Evolutionary conservation across 2,113 vertebrate species (phyloP), one percentile per base, ranked within the genome.

Genomic region (Turdus rufiventris): DNA sequence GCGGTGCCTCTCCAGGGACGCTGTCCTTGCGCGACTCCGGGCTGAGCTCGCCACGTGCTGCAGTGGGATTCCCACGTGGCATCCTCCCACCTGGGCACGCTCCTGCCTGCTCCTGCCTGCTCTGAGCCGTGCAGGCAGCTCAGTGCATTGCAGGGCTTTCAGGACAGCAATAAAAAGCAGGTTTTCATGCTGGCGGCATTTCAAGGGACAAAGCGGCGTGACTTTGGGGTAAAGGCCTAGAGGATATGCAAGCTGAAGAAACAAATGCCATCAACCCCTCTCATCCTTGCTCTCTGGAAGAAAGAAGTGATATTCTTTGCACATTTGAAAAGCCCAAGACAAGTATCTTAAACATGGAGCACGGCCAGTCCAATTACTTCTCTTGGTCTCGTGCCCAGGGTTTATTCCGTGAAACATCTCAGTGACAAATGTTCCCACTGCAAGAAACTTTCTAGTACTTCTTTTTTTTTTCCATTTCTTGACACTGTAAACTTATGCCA

Each of bases 331-430:
- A 65, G 79, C 89, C 85, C 85, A 53, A 65, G 87, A 85, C 79
- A 95, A 91, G 85, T 70, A 88, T 91, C 93, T 95, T 94, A 95
- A 95, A 87, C 74, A 68, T 96, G 96, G 96, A 93, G 50, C 67
- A 4, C 6, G 42, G 85, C 92, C 96, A 97, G 93, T 93, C 50
- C 70, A 97, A 85, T 98, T 97, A 96, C 92, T 97, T 97, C 94
- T 79, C 73, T 97, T 98, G 97, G 95, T 97, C 71, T n/a, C 9
- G 7, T 95, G 95, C 95, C 97, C 95, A 91, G 94, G 85, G 50
- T 94, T 97, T 83, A 91, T 97, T 97, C 96, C 86, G 8, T 97
- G 91, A 97, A 97, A 96, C 72, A 95, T 91, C 81, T 94, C 93
- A 71, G 85, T 96, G 97, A 97, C 91, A 97, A 97, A 96, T 96